Evolutionary conservation across 2,113 vertebrate genomes (phyloP).

Genomic region (Catharus bicknelli): DNA sequence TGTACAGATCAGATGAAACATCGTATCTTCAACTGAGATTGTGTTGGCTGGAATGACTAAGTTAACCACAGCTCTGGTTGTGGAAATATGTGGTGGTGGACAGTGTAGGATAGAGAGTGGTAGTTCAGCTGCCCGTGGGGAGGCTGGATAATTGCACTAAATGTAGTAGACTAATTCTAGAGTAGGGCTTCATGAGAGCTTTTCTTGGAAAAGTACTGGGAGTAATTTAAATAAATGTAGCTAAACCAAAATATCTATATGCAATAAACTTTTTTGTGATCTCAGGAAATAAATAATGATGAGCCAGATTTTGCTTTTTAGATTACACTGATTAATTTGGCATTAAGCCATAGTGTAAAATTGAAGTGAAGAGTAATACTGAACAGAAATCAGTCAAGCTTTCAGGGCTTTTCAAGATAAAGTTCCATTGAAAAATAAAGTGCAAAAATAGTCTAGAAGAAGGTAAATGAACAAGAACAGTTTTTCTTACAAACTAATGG

Average conservation of each 20-base stretch:
- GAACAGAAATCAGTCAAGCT: background rate
- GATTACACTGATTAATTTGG: background rate
- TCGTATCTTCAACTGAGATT: accelerated
- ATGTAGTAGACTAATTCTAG: background rate
- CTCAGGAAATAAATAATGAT: background rate
- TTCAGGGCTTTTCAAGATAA: background rate
- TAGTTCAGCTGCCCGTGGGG: background rate
- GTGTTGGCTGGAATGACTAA: background rate
- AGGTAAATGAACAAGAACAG: background rate
- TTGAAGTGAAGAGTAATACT: background rate
- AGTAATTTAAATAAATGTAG: background rate
- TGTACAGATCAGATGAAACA: background rate
- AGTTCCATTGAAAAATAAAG: background rate
- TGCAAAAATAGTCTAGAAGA: background rate
- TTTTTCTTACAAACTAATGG: background rate
- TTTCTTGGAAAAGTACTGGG: background rate
- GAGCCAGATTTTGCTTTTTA: background rate
- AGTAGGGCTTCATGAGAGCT: accelerated
- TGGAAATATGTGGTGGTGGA: background rate
- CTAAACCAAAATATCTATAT: background rate
- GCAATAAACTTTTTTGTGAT: background rate
- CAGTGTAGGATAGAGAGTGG: accelerated
- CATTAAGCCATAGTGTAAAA: background rate
- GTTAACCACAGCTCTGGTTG: accelerated
- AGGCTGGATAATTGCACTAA: background rate